phyloP scores from a whole-genome alignment of 2,113 vertebrate genomes.

The Motacilla tschutschensis region DNA sequence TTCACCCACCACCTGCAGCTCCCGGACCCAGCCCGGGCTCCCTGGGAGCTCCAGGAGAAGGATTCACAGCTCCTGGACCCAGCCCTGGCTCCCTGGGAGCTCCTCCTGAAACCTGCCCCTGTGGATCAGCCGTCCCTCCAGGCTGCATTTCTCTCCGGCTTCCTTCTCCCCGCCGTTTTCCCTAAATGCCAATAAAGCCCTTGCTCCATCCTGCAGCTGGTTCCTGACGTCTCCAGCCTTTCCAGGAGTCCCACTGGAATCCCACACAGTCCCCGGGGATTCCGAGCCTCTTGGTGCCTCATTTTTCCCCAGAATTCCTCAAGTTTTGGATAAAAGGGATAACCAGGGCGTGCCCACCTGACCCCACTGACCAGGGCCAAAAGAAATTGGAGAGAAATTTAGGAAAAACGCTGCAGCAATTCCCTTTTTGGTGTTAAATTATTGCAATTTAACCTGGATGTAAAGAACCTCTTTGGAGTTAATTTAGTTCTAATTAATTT shows the following conservation, averaged over 20 bases:
- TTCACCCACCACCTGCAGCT: too few relatives aligned
- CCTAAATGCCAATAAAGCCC: neutral
- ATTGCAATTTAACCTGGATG: neutral
- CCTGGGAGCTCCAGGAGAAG: too few relatives aligned
- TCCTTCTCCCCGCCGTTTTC: too few relatives aligned
- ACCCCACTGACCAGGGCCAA: neutral
- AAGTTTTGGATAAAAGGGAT: neutral
- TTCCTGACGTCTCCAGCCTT: rapidly evolving
- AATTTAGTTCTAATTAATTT: neutral
- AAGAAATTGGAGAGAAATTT: neutral
- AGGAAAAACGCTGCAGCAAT: neutral
- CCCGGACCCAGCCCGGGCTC: too few relatives aligned
- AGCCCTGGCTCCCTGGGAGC: neutral
- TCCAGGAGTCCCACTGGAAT: rapidly evolving
- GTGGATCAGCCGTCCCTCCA: rapidly evolving
- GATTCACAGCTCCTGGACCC: too few relatives aligned
- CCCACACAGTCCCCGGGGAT: rapidly evolving
- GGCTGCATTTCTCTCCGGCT: rapidly evolving
- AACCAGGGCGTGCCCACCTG: neutral
- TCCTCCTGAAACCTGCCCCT: neutral
- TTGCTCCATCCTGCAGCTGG: neutral
- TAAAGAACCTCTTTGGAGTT: neutral
- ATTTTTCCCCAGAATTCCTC: rapidly evolving
- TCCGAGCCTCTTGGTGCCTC: rapidly evolving
- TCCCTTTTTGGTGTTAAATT: neutral